Percentiles rank a stretch among this genome's conserved stretches.
These are phyloP conservation scores for Squalus acanthias DNA, from an alignment of 2,797 vertebrate genomes.

Conservation along the genomic window DNA sequence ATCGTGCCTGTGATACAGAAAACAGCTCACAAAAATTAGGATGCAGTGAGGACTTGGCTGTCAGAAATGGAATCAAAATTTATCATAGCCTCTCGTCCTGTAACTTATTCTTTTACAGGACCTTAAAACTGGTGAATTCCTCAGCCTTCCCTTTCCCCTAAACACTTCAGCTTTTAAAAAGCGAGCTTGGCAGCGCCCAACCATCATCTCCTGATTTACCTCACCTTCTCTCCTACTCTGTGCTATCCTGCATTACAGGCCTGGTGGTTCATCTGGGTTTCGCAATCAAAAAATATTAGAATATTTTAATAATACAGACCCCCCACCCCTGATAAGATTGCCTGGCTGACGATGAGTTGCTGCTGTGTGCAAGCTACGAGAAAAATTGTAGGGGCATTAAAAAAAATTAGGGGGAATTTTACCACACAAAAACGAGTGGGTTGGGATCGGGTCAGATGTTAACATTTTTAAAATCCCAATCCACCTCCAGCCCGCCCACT, in stretches of 20 bases:
- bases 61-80: background rate
- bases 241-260: background rate
- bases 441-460: background rate
- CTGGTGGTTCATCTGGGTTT: background rate
- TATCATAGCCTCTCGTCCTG: background rate
- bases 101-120: background rate
- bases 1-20: background rate
- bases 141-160: background rate
- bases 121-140: background rate
- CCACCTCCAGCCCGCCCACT: no score
- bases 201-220: background rate
- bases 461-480: no score
- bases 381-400: background rate
- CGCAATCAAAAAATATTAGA: background rate
- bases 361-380: background rate
- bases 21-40: background rate
- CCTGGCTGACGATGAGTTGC: background rate
- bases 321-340: no score
- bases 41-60: background rate
- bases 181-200: background rate
- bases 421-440: background rate
- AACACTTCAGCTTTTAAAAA: background rate
- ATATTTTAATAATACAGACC: background rate
- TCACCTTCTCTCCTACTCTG: background rate
- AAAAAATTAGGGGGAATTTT: background rate